A percentile compares a stretch with the other conserved stretches of the same genome.
Evolutionary conservation across 2,797 vertebrate genomes (phyloP).

Genomic region (Adelosebastes latens): DNA sequence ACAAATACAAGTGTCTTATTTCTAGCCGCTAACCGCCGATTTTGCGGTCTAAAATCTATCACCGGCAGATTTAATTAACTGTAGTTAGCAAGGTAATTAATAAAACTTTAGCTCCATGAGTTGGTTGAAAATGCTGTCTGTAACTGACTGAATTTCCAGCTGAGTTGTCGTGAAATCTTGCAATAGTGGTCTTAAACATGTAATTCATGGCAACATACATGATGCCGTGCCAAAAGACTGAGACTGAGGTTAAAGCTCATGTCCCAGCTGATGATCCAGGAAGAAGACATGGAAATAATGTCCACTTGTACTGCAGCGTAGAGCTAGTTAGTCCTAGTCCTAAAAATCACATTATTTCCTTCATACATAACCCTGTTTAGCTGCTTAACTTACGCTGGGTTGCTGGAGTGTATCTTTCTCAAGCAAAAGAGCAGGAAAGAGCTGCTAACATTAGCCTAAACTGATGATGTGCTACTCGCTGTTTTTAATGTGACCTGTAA

Average conservation of each 20-base stretch:
- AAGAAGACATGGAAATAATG: not conserved
- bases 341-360: not conserved
- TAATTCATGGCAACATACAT: not conserved
- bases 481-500: not conserved
- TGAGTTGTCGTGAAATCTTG: not conserved
- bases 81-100: not conserved
- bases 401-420: not conserved
- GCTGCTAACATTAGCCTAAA: not conserved
- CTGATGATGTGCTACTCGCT: not conserved
- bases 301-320: not conserved
- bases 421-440: not conserved
- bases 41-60: not conserved
- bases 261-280: not conserved
- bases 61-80: not conserved
- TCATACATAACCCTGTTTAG: not conserved
- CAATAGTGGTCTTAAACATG: not conserved
- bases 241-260: not conserved
- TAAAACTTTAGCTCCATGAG: not conserved
- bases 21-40: rapidly evolving
- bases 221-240: not conserved
- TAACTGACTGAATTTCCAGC: not conserved
- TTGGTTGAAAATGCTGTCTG: not conserved
- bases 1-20: not conserved
- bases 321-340: not conserved
- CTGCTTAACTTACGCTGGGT: not conserved